These are phyloP conservation scores for Actinia tenebrosa DNA, from an alignment of 64 coral and sea anemone genomes.

Conservation along the genomic window DNA sequence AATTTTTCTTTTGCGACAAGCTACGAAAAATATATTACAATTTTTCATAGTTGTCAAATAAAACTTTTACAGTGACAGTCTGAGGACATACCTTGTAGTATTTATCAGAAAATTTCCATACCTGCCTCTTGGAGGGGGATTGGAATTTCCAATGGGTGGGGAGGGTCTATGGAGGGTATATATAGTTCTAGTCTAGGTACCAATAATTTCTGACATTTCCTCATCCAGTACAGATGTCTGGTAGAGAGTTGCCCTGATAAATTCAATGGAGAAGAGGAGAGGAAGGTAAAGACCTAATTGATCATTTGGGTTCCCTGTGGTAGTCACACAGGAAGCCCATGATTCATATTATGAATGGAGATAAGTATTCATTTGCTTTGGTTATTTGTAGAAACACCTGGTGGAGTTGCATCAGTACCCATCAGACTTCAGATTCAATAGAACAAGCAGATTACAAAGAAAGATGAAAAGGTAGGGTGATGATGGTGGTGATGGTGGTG, in stretches of 20 bases:
- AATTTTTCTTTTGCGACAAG: too few relatives aligned
- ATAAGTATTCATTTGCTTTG: neutral
- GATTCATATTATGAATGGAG: neutral
- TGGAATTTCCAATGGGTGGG: too few relatives aligned
- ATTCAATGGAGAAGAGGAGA: slow-evolving; percentile 72
- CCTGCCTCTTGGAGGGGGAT: too few relatives aligned
- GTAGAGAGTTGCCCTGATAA: slow-evolving; percentile 91
- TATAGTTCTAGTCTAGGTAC: neutral
- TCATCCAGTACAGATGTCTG: slow-evolving; percentile 72
- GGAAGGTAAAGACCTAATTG: slow-evolving; percentile 46
- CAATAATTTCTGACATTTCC: neutral
- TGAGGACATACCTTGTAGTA: too few relatives aligned
- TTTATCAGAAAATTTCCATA: too few relatives aligned
- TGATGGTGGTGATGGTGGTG: neutral
- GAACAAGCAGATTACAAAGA: slow-evolving; percentile 72
- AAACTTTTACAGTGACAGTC: too few relatives aligned
- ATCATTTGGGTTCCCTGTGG: neutral
- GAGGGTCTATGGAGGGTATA: neutral
- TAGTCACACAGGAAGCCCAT: neutral
- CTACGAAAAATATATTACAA: too few relatives aligned
- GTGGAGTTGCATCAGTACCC: slow-evolving; percentile 82
- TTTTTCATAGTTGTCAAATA: too few relatives aligned
- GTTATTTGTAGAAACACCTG: slow-evolving; percentile 63
- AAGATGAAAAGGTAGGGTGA: slow-evolving; percentile 15
- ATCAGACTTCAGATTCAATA: slow-evolving; percentile 89